Evolutionary conservation across 2,113 vertebrate genomes (phyloP), one percentile per base, ranked within the genome.

Genomic region (Accipiter virgatus): DNA sequence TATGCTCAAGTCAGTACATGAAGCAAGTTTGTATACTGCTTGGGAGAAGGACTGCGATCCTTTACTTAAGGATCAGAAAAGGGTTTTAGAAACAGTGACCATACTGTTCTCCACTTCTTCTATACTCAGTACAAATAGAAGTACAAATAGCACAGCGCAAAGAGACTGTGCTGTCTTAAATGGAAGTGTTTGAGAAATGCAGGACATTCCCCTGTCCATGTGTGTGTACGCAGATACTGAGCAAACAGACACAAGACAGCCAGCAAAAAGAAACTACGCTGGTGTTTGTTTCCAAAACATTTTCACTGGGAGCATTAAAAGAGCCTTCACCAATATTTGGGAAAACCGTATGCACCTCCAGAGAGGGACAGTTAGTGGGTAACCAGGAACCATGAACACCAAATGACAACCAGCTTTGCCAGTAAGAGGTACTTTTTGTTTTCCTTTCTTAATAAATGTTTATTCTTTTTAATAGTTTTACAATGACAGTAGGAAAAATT

Each of bases 141-240:
- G 34, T 61, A 20, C 15, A 70, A 67, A 21, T 25, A 75, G 12
- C 32, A 16, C 25, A 31, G 43, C 21, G 58, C 71, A 86, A 47
- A 72, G 36, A 74, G 66, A 3, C 8, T 40, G 15, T 42, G 27
- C 63, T 79, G 16, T 74, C 66, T 81, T 45, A 66, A 53, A 82
- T n/a, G 38, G 88, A 67, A 90, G 36, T 13, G 4, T 34, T 48
- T 48, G 68, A 61, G 68, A 47, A 50, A 34, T 7, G 2, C 0
- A 25, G 17, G 18, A 3, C 17, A 11, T n/a, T 74, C 27, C 27
- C 17, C 52, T 84, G 15, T 14, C 42, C 0, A 0, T 36, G 27
- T 50, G 18, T 48, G 42, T 80, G 38, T 8, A 5, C 2, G 5
- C 14, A 26, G 15, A 9, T 2, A 10, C 21, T 32, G 27, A 84